These are phyloP conservation scores for Mycogona germanica DNA, from an alignment of 2,888 invertebrate genomes.

Conservation along the genomic window DNA sequence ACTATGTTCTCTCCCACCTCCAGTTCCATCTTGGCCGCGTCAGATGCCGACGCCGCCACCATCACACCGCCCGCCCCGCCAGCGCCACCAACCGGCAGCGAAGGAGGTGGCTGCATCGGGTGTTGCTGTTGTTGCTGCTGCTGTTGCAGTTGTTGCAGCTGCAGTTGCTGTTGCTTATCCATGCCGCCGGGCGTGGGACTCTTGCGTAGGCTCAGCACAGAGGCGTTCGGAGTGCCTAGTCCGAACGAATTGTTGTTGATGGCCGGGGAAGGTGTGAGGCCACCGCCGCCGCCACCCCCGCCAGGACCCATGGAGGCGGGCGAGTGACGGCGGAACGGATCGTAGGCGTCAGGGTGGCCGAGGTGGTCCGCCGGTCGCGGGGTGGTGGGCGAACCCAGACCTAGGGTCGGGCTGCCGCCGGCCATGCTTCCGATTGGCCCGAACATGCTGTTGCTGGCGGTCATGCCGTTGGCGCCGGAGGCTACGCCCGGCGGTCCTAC, in stretches of 20 bases:
- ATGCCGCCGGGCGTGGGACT: conserved; percentile 27
- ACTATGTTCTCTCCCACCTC: conserved; percentile 91
- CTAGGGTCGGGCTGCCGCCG: conserved; percentile 16
- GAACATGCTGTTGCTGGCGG: conserved; percentile 26
- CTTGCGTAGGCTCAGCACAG: conserved; percentile 30
- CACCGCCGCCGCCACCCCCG: too few relatives aligned
- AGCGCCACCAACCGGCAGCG: too few relatives aligned
- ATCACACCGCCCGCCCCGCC: too few relatives aligned
- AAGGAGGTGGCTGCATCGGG: background rate
- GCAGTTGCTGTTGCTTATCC: background rate
- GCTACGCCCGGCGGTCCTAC: conserved; percentile 17
- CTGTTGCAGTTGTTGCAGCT: background rate
- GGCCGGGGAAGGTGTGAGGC: conserved; percentile 54
- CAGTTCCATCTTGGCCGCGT: conserved; percentile 52
- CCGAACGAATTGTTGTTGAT: conserved; percentile 81
- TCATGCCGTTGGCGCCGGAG: conserved; percentile 16
- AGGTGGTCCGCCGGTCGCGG: conserved; percentile 20
- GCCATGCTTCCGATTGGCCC: conserved; percentile 29
- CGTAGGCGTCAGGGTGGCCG: conserved; percentile 46
- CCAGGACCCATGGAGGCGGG: conserved; percentile 51
- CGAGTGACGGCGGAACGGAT: conserved; percentile 61
- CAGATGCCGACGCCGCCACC: conserved; percentile 16
- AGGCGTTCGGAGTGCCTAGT: conserved; percentile 47
- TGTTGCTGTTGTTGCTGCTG: conserved; percentile 13
- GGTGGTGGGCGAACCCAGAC: conserved; percentile 19